A percentile compares a stretch with the other conserved stretches of the same genome.
These are phyloP conservation scores for Cherax quadricarinatus DNA, from an alignment of 1,140 invertebrate species.

Conservation along the genomic window DNA sequence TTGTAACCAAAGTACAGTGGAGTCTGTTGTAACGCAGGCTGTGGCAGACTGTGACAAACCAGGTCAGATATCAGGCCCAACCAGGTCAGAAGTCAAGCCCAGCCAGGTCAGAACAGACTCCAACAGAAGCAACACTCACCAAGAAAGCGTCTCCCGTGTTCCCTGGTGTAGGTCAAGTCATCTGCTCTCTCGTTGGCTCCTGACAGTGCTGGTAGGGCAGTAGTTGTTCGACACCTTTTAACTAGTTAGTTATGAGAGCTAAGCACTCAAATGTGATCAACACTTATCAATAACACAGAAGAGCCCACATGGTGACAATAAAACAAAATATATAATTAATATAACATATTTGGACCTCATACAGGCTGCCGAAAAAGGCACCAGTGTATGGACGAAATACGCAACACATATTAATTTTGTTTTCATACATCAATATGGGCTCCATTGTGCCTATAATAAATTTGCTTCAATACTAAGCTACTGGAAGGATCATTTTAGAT, in stretches of 20 bases:
- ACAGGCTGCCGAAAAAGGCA: too few relatives aligned
- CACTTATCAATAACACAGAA: too few relatives aligned
- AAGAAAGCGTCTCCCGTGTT: neutral
- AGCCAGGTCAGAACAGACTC: neutral
- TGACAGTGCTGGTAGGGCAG: neutral
- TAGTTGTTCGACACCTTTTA: neutral
- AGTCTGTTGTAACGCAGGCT: too few relatives aligned
- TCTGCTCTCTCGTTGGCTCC: neutral
- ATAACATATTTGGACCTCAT: too few relatives aligned
- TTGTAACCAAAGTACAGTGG: neutral
- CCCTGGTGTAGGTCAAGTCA: neutral
- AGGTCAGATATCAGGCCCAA: neutral
- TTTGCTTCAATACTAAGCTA: too few relatives aligned
- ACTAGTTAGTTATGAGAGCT: neutral
- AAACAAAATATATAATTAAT: too few relatives aligned
- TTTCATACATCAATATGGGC: too few relatives aligned
- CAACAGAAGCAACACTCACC: conserved; percentile 56
- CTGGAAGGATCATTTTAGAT: neutral
- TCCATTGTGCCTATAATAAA: too few relatives aligned
- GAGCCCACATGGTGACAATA: too few relatives aligned
- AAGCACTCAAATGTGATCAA: neutral
- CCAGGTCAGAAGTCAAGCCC: neutral
- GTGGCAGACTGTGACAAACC: too few relatives aligned
- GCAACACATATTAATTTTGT: too few relatives aligned
- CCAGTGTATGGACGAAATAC: too few relatives aligned